These are phyloP conservation scores for Coregonus sp. DNA, from an alignment of 2,797 vertebrate genomes.

Conservation along the genomic window DNA sequence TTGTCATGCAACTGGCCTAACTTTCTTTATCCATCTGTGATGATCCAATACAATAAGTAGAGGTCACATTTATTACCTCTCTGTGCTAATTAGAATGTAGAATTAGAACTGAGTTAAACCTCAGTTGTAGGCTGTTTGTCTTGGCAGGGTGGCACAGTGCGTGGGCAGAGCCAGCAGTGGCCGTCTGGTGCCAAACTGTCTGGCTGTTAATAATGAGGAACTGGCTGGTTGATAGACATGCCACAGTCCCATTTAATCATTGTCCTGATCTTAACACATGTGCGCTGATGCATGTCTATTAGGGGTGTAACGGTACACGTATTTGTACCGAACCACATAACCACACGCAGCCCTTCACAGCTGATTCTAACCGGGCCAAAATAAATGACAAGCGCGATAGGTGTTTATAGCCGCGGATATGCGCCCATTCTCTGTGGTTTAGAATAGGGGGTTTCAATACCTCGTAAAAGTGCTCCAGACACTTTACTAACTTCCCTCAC, in stretches of 20 bases:
- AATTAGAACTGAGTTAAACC: constrained; percentile 42
- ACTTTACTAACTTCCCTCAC: too few species aligned
- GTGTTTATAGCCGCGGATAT: too few species aligned
- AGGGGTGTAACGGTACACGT: too few species aligned
- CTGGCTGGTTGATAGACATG: neutral
- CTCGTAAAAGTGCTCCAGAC: too few species aligned
- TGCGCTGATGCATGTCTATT: constrained; percentile 1
- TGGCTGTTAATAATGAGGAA: constrained; percentile 12
- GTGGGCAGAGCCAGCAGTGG: too few species aligned
- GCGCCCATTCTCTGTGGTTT: too few species aligned
- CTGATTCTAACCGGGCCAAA: too few species aligned
- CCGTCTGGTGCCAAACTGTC: constrained; percentile 32
- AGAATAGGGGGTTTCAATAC: too few species aligned
- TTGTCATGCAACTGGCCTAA: neutral
- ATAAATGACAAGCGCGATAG: too few species aligned
- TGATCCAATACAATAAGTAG: constrained; percentile 18
- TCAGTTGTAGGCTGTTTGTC: constrained; percentile 31
- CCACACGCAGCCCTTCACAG: too few species aligned
- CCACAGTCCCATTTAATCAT: neutral
- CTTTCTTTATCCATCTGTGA: neutral
- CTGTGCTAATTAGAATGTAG: constrained; percentile 49
- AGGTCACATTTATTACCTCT: neutral
- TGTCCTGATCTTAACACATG: constrained; percentile 28
- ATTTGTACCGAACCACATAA: too few species aligned
- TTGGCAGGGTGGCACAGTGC: constrained; percentile 39